Conservation (phyloP, 2,797 vertebrate genomes). For the Tachyglossus aculeatus region DNA sequence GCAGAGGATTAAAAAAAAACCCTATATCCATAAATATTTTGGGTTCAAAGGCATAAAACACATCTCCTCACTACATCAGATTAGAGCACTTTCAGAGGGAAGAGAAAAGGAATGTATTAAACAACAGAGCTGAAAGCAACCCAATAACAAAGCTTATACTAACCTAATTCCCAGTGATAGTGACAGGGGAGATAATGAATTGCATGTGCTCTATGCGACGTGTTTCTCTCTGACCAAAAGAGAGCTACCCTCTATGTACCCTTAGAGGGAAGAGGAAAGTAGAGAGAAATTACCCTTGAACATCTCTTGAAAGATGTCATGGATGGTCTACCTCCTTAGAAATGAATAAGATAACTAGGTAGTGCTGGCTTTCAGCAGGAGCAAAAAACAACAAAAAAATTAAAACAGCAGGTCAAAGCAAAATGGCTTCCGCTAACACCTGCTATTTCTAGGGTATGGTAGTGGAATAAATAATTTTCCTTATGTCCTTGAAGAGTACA, state of each 20-base stretch:
- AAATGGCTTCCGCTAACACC: neutral
- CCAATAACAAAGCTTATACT: neutral
- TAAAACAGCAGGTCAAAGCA: neutral
- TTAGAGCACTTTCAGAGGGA: neutral
- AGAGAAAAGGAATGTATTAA: neutral
- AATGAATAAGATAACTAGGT: neutral
- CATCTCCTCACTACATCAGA: too few species aligned
- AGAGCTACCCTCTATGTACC: neutral
- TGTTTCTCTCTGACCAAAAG: conserved; percentile 19
- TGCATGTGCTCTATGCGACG: neutral
- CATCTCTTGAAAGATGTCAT: neutral
- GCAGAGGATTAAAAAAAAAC: neutral
- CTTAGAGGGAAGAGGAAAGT: conserved; percentile 11
- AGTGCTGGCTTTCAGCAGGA: neutral
- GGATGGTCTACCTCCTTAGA: fast-evolving
- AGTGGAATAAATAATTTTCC: neutral
- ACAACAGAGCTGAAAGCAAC: neutral
- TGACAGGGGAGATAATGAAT: conserved; percentile 23
- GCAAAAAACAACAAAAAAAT: neutral
- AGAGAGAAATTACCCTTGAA: neutral
- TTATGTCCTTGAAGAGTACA: neutral
- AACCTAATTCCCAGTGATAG: conserved; percentile 7
- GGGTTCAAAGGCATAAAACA: neutral
- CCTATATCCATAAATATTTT: neutral
- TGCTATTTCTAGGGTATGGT: neutral